Base-by-base conservation (phyloP, 2,113 vertebrate genomes). In the Rhabdomys dilectus region DNA sequence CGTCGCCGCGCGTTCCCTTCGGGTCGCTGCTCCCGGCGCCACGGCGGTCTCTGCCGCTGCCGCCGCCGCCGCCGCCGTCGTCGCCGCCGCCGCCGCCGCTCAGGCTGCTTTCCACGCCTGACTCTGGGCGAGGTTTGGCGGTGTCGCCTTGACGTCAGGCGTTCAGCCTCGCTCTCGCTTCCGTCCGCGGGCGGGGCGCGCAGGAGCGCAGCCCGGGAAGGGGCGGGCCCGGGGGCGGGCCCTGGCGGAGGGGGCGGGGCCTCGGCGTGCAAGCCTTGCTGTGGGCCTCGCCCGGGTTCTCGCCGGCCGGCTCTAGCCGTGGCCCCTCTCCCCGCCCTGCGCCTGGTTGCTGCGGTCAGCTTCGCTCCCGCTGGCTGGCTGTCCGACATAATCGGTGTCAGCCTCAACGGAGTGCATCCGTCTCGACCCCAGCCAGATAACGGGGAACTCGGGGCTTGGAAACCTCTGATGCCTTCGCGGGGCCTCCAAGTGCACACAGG, bases 141-240 rank as follows among this genome's bases (percentile, higher is more conserved):
- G 98, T 98, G 98, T 97, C 97, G 98, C 98, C 98, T 97, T 98
- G 98, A 98, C 98, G 98, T 98, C 98, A 98, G 98, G 96, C 98
- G 98, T 98, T 97, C 97, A 92, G 97, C 97, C 98, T 98, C 98
- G 96, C 97, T 98, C 94, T 96, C 93, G 97, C 95, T 97, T 98
- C 97, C 97, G 93, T 93, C 95, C 97, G 96, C 95, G 94, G 96
- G 97, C 97, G 96, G 97, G 96, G 96, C 70, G 90, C 90, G 94
- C 48, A 96, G 95, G 66, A 72, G 89, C 80, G 60, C 76, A 39
- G 96, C 92, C 86, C 89, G 96, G 96, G 91, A 93, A 68, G 39
- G 90, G 93, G 96, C 80, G 60, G 82, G 26, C 0, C 16, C 3
- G 0, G 87, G 91, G 95, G 94, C n/a, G 94, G 75, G 66, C 86